Evolutionary conservation across 1,140 invertebrate species (phyloP).

Genomic region (Aphelenchoides fujianensis): DNA sequence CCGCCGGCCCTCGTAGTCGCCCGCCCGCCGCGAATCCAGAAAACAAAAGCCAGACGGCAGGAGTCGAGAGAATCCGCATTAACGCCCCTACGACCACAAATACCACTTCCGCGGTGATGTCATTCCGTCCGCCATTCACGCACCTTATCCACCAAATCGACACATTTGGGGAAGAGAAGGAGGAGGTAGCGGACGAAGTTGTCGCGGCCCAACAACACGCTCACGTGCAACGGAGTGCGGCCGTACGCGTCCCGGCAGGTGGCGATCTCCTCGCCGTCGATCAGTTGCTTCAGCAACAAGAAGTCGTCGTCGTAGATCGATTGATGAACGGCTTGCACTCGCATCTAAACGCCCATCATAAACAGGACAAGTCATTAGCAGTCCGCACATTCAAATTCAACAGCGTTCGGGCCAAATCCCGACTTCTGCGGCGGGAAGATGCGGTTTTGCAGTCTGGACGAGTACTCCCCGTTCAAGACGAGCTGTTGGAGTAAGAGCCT

Average conservation of each 20-base stretch:
- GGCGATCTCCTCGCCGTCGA: slow-evolving; percentile 84
- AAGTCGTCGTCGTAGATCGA: slow-evolving; percentile 78
- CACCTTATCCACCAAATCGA: slow-evolving; percentile 38
- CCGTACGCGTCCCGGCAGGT: slow-evolving; percentile 71
- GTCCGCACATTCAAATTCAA: slow-evolving; percentile 43
- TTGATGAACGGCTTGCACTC: slow-evolving; percentile 79
- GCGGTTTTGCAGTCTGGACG: slow-evolving; percentile 39
- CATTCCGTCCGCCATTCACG: slow-evolving; percentile 24
- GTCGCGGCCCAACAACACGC: slow-evolving; percentile 68
- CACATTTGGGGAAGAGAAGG: slow-evolving; percentile 47
- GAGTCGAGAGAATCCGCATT: neutral
- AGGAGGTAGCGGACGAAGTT: slow-evolving; percentile 43
- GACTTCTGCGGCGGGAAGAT: slow-evolving; percentile 46
- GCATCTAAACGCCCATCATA: slow-evolving; percentile 69
- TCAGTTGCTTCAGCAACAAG: slow-evolving; percentile 75
- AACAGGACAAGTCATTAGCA: neutral
- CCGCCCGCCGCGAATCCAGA: no score
- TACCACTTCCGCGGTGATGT: slow-evolving; percentile 21
- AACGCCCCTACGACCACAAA: neutral
- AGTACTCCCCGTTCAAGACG: slow-evolving; percentile 44
- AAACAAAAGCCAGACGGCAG: neutral
- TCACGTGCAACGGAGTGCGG: slow-evolving; percentile 82
- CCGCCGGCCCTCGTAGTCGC: no score
- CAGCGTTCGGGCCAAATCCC: slow-evolving; percentile 45
- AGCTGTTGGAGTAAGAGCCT: slow-evolving; percentile 39